phyloP scores from a whole-genome alignment of 2,113 vertebrate genomes.

The Cinclus mexicanus region DNA sequence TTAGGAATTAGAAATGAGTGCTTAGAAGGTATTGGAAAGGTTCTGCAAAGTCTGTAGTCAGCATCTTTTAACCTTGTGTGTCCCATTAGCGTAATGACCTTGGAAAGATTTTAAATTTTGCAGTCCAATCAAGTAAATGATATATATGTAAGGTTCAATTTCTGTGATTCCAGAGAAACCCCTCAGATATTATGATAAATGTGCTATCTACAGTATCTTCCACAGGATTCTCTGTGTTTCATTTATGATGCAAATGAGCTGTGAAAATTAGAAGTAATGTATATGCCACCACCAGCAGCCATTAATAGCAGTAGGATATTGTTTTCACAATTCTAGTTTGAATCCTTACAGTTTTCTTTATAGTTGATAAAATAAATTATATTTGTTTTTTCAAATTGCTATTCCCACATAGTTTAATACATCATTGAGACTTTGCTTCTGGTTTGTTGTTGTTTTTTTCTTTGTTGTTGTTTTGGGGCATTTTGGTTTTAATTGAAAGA shows the following conservation, averaged over 20 bases:
- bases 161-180: constrained; percentile 21
- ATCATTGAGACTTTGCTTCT: not conserved
- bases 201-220: not conserved
- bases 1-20: constrained; percentile 39
- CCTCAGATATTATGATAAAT: constrained; percentile 2
- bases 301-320: constrained; percentile 32
- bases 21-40: constrained; percentile 32
- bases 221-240: not conserved
- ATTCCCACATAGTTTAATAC: not conserved
- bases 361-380: constrained; percentile 32
- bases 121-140: constrained; percentile 42
- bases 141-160: not conserved
- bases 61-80: constrained; percentile 22
- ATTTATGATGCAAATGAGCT: constrained; percentile 27
- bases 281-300: not conserved
- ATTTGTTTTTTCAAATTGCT: not conserved
- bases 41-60: not conserved
- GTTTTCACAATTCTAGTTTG: constrained; percentile 35
- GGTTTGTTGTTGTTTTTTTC: not conserved
- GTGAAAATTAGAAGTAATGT: constrained; percentile 2
- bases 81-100: constrained; percentile 40
- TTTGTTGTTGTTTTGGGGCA: not conserved
- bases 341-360: constrained; percentile 36
- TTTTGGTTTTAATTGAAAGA: constrained; percentile 11
- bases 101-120: constrained; percentile 15